Evolutionary conservation across 2,888 invertebrate genomes (phyloP).

Genomic region (Agapetus fuscipes): DNA sequence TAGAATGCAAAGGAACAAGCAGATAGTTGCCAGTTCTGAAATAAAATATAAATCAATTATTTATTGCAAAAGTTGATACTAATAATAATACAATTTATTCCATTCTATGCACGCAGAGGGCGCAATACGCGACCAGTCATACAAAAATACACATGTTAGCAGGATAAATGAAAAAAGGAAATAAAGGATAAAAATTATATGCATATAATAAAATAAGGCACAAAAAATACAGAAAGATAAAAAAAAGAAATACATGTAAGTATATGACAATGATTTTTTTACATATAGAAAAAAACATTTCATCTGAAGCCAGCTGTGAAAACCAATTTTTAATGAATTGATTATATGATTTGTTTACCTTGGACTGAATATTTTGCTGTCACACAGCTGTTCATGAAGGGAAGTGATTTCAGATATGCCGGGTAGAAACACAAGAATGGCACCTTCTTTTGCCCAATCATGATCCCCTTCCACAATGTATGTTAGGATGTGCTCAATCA

Average conservation of each 20-base stretch:
- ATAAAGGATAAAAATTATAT: no score
- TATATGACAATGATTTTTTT: no score
- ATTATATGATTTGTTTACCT: slow-evolving; percentile 30
- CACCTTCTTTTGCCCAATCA: slow-evolving; percentile 56
- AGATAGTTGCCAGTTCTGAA: slow-evolving; percentile 52
- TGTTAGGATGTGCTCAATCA: slow-evolving; percentile 59
- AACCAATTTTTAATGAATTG: not conserved
- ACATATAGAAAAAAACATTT: no score
- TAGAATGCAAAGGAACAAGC: slow-evolving; percentile 78
- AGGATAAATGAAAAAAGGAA: no score
- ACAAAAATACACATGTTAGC: slow-evolving; percentile 1
- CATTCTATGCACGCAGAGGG: no score
- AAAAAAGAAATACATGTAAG: no score
- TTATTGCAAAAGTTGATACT: not conserved
- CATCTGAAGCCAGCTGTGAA: no score
- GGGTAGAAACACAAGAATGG: slow-evolving; percentile 72
- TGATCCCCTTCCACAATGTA: slow-evolving; percentile 65
- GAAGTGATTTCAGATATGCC: slow-evolving; percentile 71
- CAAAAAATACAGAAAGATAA: no score
- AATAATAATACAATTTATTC: not conserved
- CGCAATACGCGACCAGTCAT: no score
- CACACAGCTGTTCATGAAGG: slow-evolving; percentile 56
- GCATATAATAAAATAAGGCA: no score
- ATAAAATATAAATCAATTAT: slow-evolving; percentile 10
- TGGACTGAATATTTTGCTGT: slow-evolving; percentile 54